Base-by-base conservation (phyloP, 2,797 vertebrate species). In the Phoebastria nigripes region DNA sequence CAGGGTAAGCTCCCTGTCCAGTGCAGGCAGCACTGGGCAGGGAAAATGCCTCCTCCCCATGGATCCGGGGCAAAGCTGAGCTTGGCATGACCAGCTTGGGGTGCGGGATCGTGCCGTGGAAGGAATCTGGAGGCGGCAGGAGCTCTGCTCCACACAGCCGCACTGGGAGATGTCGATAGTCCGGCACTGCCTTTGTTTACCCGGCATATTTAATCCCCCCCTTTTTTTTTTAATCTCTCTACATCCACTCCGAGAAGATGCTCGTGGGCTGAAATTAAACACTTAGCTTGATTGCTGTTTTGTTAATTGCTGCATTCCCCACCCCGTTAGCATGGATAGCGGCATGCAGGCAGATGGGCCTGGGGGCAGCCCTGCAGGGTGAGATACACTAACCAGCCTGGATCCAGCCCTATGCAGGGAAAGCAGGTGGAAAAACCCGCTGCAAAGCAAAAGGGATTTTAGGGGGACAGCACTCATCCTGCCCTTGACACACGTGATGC, bases 221-320 rank as follows among this genome's bases (percentile, higher is more conserved):
- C 35, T 3, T 67, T 89, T 59, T 90, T 87, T 94, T 91, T 92
- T 73, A 74, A 49, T 91, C 96, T 97, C 96, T 97, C 95, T 93
- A 92, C 76, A 97, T 96, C 94, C 47, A 7, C 94, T 98, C 91
- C 7, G 20, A 96, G 95, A 97, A 97, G 97, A 98, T 91, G 96
- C 92, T 97, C 74, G 6, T 96, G 97, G 97, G 96, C 94, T 96
- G 84, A 98, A 98, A 98, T 98, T 97, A 98, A 98, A 96, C 97
- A 97, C 96, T 98, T 98, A 91, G 94, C 94, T 97, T 98, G 97
- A 98, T 74, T 98, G 97, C 96, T 96, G 86, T 96, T 97, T 96
- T 97, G 97, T 97, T 98, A 98, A 98, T 97, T 98, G 97, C 97
- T 90, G 95, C 61, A 61, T 97, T 98, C 92, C 94, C 91, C 71